Evolutionary conservation across 2,113 vertebrate species (phyloP).

Genomic region (Cercopithecus mona): DNA sequence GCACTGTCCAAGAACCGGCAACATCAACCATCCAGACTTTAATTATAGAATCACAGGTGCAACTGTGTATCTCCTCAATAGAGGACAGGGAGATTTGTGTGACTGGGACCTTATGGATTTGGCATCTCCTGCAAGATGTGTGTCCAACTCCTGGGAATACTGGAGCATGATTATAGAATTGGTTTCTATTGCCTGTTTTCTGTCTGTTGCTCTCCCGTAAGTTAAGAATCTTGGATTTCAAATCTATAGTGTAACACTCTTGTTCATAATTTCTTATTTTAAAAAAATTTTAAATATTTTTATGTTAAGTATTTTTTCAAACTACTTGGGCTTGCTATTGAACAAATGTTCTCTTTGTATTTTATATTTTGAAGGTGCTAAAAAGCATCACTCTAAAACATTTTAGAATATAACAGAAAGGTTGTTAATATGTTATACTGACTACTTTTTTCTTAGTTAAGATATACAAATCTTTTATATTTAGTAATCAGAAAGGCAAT

Average conservation of each 20-base stretch:
- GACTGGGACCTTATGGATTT: conserved; percentile 82
- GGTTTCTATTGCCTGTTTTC: conserved; percentile 85
- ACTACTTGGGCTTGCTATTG: background rate
- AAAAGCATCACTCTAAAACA: background rate
- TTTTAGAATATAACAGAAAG: background rate
- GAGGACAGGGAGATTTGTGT: conserved; percentile 76
- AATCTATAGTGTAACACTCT: conserved; percentile 75
- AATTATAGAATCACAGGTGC: conserved; percentile 46
- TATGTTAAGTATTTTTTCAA: background rate
- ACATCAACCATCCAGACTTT: background rate
- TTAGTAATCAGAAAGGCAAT: background rate
- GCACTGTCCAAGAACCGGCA: conserved; percentile 43
- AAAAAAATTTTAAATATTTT: background rate
- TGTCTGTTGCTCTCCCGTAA: conserved; percentile 86
- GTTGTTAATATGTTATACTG: background rate
- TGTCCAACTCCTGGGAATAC: conserved; percentile 83
- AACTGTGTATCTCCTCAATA: conserved; percentile 64
- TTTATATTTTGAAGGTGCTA: background rate
- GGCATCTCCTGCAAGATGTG: conserved; percentile 84
- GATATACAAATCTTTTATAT: background rate
- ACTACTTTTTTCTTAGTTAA: background rate
- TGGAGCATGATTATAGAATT: conserved; percentile 84
- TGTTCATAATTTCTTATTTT: conserved; percentile 62
- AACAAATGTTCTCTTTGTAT: background rate
- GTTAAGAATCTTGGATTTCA: conserved; percentile 78